These are phyloP conservation scores for Trinorchestia longiramus DNA, from an alignment of 1,140 invertebrate species.

Conservation along the genomic window DNA sequence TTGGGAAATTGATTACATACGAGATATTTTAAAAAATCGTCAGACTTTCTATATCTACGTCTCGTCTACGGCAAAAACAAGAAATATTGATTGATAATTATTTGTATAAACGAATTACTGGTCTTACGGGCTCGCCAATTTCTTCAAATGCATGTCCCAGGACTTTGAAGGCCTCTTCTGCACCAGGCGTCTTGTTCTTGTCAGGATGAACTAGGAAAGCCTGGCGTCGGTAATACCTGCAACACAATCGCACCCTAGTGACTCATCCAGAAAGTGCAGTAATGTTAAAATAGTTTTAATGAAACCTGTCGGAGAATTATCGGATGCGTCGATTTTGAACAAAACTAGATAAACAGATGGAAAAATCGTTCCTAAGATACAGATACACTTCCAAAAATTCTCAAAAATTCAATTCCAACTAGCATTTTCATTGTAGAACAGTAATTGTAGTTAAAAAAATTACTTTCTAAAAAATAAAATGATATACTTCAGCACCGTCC, in stretches of 20 bases:
- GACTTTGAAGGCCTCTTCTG: slow-evolving; percentile 96
- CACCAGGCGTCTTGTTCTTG: slow-evolving; percentile 93
- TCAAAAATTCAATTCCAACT: too few relatives aligned
- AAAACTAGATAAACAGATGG: too few relatives aligned
- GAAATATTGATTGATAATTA: background rate
- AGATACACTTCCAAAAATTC: too few relatives aligned
- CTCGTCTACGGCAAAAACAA: background rate
- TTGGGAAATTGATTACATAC: too few relatives aligned
- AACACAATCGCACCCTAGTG: background rate
- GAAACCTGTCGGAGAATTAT: background rate
- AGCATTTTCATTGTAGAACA: too few relatives aligned
- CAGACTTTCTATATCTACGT: too few relatives aligned
- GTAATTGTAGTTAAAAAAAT: too few relatives aligned
- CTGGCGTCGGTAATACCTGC: slow-evolving; percentile 90
- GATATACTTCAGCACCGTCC: too few relatives aligned
- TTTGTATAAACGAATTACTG: background rate
- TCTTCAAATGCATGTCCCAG: slow-evolving; percentile 93
- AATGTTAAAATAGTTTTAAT: background rate
- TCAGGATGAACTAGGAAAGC: slow-evolving; percentile 95
- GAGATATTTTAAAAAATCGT: too few relatives aligned
- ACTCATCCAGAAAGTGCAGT: background rate
- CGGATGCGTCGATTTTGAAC: too few relatives aligned
- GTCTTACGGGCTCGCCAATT: slow-evolving; percentile 87
- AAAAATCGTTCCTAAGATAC: too few relatives aligned
- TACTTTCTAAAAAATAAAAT: too few relatives aligned